Evolutionary conservation across 1,140 invertebrate species (phyloP).

Genomic region (Aphis gossypii): DNA sequence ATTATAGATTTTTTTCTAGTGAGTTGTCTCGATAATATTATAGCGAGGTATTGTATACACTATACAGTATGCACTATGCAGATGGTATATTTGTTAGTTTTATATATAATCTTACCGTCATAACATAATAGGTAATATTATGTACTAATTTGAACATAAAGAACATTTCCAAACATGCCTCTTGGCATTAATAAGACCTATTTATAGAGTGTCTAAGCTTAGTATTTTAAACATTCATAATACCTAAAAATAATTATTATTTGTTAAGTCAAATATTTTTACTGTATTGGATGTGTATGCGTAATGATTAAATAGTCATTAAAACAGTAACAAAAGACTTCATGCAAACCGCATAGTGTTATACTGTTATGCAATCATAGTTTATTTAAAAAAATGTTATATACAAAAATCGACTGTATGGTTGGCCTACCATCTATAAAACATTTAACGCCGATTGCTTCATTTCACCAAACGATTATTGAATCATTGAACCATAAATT

Average conservation of each 20-base stretch:
- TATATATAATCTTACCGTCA: not conserved
- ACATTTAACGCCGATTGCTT: constrained; percentile 38
- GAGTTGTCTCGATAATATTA: not conserved
- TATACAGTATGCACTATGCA: not conserved
- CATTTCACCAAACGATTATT: constrained; percentile 4
- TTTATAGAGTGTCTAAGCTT: not conserved
- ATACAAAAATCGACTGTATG: not conserved
- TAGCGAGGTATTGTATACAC: not conserved
- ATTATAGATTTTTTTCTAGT: not conserved
- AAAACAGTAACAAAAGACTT: constrained; percentile 6
- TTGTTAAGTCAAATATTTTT: not conserved
- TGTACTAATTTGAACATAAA: not conserved
- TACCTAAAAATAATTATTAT: not conserved
- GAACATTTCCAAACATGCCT: not conserved
- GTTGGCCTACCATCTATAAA: constrained; percentile 22
- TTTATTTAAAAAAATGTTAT: not conserved
- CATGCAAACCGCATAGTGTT: not conserved
- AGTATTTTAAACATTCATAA: not conserved
- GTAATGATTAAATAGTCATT: constrained; percentile 4
- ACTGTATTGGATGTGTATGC: not conserved
- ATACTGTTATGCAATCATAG: not conserved
- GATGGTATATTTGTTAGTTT: not conserved
- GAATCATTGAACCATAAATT: not conserved
- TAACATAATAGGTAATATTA: not conserved
- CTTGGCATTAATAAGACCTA: too few relatives aligned